These are phyloP conservation scores for Struthio camelus DNA, from an alignment of 2,113 vertebrate genomes.

Conservation along the genomic window DNA sequence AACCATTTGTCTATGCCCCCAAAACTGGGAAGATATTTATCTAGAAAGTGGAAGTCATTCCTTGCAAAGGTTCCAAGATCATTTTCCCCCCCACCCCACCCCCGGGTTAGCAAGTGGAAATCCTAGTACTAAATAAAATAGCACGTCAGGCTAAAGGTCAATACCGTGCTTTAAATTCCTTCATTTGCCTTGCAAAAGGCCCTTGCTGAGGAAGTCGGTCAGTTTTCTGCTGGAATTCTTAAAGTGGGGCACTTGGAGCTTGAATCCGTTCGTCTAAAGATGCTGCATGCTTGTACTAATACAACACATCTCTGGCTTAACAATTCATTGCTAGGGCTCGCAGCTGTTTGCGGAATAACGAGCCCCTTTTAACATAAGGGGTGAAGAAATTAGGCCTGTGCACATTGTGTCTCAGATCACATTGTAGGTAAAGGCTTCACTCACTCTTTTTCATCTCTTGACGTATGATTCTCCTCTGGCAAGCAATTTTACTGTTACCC, in stretches of 20 bases:
- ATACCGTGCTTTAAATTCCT: neutral
- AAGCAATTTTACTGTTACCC: neutral
- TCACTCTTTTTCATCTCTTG: neutral
- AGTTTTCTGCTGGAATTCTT: neutral
- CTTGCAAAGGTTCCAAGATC: neutral
- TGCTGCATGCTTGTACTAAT: neutral
- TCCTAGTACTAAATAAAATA: neutral
- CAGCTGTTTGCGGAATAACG: neutral
- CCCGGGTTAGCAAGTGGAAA: neutral
- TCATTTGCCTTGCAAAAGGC: neutral
- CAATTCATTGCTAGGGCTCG: accelerated
- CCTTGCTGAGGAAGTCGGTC: neutral
- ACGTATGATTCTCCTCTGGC: neutral
- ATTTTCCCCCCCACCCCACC: neutral
- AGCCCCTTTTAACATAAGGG: neutral
- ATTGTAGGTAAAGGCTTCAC: neutral
- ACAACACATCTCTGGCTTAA: neutral
- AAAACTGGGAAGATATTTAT: neutral
- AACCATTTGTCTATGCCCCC: neutral
- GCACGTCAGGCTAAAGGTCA: neutral
- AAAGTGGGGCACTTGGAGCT: accelerated
- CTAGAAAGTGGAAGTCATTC: neutral
- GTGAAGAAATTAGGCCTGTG: neutral
- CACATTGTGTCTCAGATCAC: neutral
- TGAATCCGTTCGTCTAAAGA: neutral